phyloP scores from a whole-genome alignment of 2,888 invertebrate genomes.

The Diplazon laetatorius region DNA sequence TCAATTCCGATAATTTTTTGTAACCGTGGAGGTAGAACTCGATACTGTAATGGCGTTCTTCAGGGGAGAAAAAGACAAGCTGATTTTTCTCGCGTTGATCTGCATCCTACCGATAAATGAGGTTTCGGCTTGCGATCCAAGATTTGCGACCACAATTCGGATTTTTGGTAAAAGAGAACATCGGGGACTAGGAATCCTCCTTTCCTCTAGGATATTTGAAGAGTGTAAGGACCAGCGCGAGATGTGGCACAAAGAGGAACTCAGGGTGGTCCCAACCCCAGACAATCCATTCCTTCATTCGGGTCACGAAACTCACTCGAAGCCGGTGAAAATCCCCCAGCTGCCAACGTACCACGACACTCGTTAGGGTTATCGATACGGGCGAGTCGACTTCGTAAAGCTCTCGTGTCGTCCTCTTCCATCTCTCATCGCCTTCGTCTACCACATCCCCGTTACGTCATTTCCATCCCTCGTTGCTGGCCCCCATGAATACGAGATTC shows the following conservation, averaged over 20 bases:
- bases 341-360: constrained; percentile 45
- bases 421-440: constrained; percentile 9
- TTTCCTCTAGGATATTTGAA: constrained; percentile 47
- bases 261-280: neutral
- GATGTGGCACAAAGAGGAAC: neutral
- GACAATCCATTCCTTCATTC: constrained; percentile 54
- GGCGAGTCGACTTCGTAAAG: constrained; percentile 17
- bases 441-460: constrained; percentile 1
- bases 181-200: too few relatives aligned
- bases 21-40: too few relatives aligned
- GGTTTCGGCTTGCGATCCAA: too few relatives aligned
- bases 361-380: constrained; percentile 66
- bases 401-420: constrained; percentile 9
- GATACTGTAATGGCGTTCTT: too few relatives aligned
- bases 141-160: too few relatives aligned
- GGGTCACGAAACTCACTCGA: constrained; percentile 64
- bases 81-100: too few relatives aligned
- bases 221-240: constrained; percentile 24
- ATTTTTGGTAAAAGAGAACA: too few relatives aligned
- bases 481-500: constrained; percentile 41
- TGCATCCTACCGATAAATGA: too few relatives aligned
- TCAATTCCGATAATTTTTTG: too few relatives aligned
- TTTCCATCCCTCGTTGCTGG: constrained; percentile 22
- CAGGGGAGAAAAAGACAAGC: too few relatives aligned
- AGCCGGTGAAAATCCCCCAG: constrained; percentile 55